A percentile compares a stretch with the other conserved stretches of the same genome.
phyloP scores from a whole-genome alignment of 1,140 invertebrate species.

The Drosophila baimaii region DNA sequence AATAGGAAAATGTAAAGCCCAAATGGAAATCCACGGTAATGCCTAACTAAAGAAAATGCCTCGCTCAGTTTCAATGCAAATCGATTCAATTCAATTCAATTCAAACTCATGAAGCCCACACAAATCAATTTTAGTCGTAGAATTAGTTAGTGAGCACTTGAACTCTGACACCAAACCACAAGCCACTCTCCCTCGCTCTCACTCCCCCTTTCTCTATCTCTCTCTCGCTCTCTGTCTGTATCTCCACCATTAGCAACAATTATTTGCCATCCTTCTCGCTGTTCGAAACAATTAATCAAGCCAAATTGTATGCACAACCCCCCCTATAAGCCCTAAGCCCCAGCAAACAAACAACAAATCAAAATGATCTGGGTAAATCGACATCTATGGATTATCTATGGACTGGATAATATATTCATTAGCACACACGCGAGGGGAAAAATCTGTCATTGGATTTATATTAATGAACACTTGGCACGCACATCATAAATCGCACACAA shows the following conservation, averaged over 20 bases:
- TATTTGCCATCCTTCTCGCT: constrained; percentile 66
- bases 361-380: constrained; percentile 59
- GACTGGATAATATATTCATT: constrained; percentile 77
- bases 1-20: constrained; percentile 81
- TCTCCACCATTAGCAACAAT: constrained; percentile 56
- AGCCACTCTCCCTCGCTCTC: not conserved
- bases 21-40: constrained; percentile 84
- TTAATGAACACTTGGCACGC: constrained; percentile 80
- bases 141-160: constrained; percentile 34
- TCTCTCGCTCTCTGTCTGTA: constrained; percentile 12
- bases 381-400: constrained; percentile 65
- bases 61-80: constrained; percentile 39
- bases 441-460: constrained; percentile 79
- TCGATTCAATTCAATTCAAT: constrained; percentile 36
- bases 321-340: too few species aligned
- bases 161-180: constrained; percentile 16
- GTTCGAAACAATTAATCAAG: constrained; percentile 68
- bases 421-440: constrained; percentile 37
- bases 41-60: constrained; percentile 35
- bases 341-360: constrained; percentile 48
- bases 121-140: constrained; percentile 43
- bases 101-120: constrained; percentile 44
- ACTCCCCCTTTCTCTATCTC: constrained; percentile 2
- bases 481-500: constrained; percentile 77
- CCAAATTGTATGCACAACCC: constrained; percentile 49